phyloP scores from a whole-genome alignment of 2,888 invertebrate species.

The Frankliniella intonsa region DNA sequence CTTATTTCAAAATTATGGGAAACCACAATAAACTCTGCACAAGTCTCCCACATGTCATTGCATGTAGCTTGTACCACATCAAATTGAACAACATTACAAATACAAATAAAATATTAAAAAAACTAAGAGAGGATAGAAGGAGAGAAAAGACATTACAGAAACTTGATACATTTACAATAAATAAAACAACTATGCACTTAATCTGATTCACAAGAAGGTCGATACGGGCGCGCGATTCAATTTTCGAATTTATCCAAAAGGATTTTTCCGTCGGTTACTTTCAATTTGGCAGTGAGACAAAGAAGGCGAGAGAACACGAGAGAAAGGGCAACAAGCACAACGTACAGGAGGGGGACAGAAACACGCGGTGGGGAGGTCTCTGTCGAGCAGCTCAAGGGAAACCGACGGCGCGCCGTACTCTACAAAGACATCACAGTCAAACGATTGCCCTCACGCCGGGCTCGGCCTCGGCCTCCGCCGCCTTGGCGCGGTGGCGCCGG shows the following conservation, averaged over 20 bases:
- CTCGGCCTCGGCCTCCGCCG: not conserved
- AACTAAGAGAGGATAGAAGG: not conserved
- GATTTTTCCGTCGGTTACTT: too few species aligned
- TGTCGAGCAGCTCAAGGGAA: conserved; percentile 1
- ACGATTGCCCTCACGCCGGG: not conserved
- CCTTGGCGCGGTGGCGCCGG: too few species aligned
- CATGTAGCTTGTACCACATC: not conserved
- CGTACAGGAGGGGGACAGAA: not conserved
- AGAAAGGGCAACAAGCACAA: not conserved
- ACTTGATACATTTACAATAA: conserved; percentile 14
- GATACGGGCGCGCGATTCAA: not conserved
- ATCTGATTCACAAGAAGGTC: conserved; percentile 14
- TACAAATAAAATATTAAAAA: conserved; percentile 5
- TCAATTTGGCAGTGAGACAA: not conserved
- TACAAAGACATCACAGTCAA: conserved; percentile 25
- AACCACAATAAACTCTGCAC: not conserved
- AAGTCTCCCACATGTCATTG: not conserved
- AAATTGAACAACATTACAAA: not conserved
- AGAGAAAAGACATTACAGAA: not conserved
- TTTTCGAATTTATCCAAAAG: not conserved
- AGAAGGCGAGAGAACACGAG: not conserved
- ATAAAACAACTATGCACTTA: conserved; percentile 17
- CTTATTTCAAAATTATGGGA: not conserved
- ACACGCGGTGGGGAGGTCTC: not conserved
- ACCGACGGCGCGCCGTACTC: conserved; percentile 15